phyloP scores from a whole-genome alignment of 2,797 vertebrate species.

The Eupleurogrammus muticus region DNA sequence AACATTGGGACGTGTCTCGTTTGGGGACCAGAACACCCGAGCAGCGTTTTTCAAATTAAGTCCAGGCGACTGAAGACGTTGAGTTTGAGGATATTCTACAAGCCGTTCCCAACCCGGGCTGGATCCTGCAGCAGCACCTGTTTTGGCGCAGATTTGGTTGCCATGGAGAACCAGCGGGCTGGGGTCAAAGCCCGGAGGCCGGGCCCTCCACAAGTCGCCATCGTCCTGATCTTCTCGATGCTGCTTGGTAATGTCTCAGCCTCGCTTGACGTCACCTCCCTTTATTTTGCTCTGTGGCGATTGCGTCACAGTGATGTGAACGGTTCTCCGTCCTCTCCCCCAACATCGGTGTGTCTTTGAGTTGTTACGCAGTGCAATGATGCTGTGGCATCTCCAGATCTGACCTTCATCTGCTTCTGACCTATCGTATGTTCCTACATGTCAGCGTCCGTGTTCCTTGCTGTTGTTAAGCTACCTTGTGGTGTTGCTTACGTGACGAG shows the following conservation, averaged over 20 bases:
- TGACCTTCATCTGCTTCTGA: constrained; percentile 40
- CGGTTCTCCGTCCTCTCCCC: not conserved
- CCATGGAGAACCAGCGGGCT: constrained; percentile 78
- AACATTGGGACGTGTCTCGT: constrained; percentile 33
- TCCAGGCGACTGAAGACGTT: constrained; percentile 16
- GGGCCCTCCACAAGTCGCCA: constrained; percentile 47
- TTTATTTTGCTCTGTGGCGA: constrained; percentile 1
- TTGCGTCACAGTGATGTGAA: constrained; percentile 2
- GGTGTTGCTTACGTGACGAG: no score
- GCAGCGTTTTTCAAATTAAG: constrained; percentile 24
- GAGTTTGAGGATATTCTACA: constrained; percentile 17
- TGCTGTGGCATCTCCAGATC: constrained; percentile 4
- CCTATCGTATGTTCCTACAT: not conserved
- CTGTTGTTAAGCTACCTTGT: not conserved
- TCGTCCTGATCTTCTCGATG: constrained; percentile 69
- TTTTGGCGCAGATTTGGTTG: constrained; percentile 56
- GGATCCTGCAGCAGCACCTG: constrained; percentile 59
- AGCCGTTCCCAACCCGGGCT: constrained; percentile 22
- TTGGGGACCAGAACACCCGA: constrained; percentile 20
- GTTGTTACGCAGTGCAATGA: constrained; percentile 5
- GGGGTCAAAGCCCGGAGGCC: constrained; percentile 53
- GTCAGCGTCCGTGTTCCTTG: not conserved
- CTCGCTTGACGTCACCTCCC: constrained; percentile 23
- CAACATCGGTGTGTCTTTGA: not conserved
- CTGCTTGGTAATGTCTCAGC: constrained; percentile 76